phyloP scores from a whole-genome alignment of 23 tunicate species.

The Styela clava region DNA sequence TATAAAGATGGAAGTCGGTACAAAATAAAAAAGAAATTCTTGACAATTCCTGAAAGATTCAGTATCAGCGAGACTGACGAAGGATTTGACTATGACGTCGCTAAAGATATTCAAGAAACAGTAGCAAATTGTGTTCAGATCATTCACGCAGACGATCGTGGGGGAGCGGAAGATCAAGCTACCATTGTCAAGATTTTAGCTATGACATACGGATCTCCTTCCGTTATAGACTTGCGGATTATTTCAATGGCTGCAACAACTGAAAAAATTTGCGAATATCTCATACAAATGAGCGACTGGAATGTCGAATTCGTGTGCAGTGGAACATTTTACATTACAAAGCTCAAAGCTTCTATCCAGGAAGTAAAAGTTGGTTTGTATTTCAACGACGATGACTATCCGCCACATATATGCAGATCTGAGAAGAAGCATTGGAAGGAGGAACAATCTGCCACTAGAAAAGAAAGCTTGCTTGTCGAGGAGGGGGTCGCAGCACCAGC shows the following conservation, averaged over 20 bases:
- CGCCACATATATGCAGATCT: neutral
- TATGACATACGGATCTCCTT: neutral
- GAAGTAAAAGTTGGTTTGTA: neutral
- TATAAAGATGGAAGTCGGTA: conserved; percentile 2
- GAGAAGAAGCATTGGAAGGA: neutral
- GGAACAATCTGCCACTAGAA: neutral
- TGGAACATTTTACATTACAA: neutral
- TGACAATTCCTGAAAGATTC: conserved; percentile 17
- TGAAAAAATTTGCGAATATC: neutral
- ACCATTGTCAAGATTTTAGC: neutral
- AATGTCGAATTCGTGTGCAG: neutral
- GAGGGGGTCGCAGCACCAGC: neutral
- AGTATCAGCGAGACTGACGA: neutral
- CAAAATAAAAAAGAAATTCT: conserved; percentile 20
- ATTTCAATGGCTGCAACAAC: neutral
- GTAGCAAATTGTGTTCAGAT: conserved; percentile 8
- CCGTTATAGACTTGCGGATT: neutral
- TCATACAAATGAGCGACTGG: neutral
- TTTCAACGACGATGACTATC: conserved; percentile 2
- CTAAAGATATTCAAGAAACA: conserved; percentile 5
- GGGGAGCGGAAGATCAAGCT: neutral
- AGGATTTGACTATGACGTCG: neutral
- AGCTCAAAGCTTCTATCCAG: neutral
- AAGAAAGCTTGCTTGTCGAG: neutral
- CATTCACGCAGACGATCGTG: neutral